These are phyloP conservation scores for Cyprinodon variegatus DNA, from an alignment of 2,113 vertebrate genomes.

Conservation along the genomic window DNA sequence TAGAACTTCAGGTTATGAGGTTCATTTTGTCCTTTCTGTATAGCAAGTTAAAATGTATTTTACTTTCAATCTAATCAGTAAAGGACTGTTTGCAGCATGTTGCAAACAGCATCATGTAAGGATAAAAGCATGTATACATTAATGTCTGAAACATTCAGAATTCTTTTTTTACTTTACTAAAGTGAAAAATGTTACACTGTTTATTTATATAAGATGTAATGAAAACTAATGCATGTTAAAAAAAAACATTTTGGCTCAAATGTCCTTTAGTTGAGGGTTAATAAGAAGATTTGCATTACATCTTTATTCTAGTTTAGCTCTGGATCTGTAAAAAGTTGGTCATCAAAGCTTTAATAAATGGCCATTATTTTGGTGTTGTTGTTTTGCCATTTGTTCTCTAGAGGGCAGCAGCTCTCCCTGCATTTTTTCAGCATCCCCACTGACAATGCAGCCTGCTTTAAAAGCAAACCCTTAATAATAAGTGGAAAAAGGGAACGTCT, in stretches of 20 bases:
- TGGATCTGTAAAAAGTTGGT: not conserved
- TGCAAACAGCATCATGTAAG: not conserved
- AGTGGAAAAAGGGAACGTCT: not conserved
- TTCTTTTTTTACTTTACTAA: no score
- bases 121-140: not conserved
- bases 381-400: slow-evolving; percentile 38
- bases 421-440: not conserved
- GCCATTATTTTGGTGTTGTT: not conserved
- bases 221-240: not conserved
- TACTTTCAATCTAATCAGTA: not conserved
- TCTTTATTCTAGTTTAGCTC: not conserved
- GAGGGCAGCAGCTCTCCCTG: slow-evolving; percentile 58
- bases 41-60: not conserved
- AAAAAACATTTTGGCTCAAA: not conserved
- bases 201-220: not conserved
- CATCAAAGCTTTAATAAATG: not conserved
- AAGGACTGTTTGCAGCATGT: not conserved
- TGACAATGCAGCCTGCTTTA: not conserved
- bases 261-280: not conserved
- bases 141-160: no score
- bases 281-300: not conserved
- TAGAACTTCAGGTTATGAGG: not conserved
- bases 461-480: not conserved
- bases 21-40: not conserved
- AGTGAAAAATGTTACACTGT: no score